Base-by-base conservation (phyloP, 2,888 invertebrate genomes). In the Lypha dubia region DNA sequence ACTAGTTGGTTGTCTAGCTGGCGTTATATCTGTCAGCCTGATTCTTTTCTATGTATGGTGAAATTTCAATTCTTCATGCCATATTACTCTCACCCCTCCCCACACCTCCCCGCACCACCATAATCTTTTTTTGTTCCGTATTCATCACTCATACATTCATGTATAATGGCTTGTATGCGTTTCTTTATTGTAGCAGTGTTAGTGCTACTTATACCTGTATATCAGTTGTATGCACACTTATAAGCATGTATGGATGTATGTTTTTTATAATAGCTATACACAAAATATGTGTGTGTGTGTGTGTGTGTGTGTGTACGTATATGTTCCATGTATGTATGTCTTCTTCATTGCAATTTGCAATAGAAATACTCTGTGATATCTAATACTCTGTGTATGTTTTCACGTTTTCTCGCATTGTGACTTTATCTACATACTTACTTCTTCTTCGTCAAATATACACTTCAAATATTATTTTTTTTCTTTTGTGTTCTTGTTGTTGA, bases 341-440 rank as follows among this genome's bases (percentile, higher is more conserved):
- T 74, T 38, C 49, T 53, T 84, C 53, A 53, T 49, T 60, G 38
- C 38, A 75, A 65, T 60, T 79, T 60, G 73, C 68, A 68, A 82
- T 70, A 82, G 68, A 73, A 76, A 60, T 51, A 70, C 74, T 79
- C 1, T 65, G 58, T 71, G 58, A 82, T 67, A 79, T 79, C 71
- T 84, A 74, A 84, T 84, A 80, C 67, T 79, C 35, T 44, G 53
- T 44, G 53, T 70, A 53, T 65, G 35, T 79, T 83, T 82, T 85
- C 60, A 77, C 46, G 68, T 79, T 82, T 81, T 83, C 73, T 84
- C 68, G 44, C 74, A 56, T 84, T 84, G 65, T 79, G 67, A 53
- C 71, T 77, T 71, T 65, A 49, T 51, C 38, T 28, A 28, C n/a
- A n/a, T n/a, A 7, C 11, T 1, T 65, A 32, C 65, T 53, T 74